Percentiles rank a stretch among this genome's conserved stretches.
Evolutionary conservation across 2,113 vertebrate species (phyloP).

Genomic region (Sylvietta virens): DNA sequence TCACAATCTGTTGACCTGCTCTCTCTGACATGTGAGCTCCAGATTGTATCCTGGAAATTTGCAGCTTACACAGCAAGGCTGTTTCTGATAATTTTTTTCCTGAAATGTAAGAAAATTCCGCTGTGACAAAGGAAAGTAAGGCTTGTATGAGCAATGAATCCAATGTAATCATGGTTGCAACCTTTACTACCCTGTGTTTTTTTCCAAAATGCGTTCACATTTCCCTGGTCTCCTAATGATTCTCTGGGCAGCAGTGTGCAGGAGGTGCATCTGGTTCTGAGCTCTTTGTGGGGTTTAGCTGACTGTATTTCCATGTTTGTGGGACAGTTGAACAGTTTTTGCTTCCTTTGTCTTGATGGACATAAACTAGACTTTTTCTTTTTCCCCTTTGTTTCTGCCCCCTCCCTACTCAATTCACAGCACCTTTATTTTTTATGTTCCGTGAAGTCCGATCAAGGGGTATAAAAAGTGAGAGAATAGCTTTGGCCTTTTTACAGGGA

Average conservation of each 20-base stretch:
- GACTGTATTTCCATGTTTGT: background rate
- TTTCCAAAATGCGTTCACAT: background rate
- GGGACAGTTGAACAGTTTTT: background rate
- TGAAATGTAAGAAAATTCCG: background rate
- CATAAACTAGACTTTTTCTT: background rate
- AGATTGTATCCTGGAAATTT: background rate
- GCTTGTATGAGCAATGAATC: background rate
- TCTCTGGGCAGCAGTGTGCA: background rate
- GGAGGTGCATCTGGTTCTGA: background rate
- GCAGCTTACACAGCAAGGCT: background rate
- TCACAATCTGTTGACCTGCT: background rate
- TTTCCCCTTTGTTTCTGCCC: background rate
- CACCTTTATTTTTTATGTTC: background rate
- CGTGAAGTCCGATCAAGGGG: background rate
- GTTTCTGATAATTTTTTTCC: background rate
- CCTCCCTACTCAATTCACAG: background rate
- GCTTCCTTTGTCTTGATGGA: background rate
- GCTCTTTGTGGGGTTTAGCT: background rate
- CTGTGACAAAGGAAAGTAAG: background rate
- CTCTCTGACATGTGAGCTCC: background rate
- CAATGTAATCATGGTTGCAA: background rate
- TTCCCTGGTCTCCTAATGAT: background rate
- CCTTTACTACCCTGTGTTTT: rapidly evolving
- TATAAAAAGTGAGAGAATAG: background rate
- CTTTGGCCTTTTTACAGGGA: background rate